Conservation (phyloP, 2,113 vertebrate species). For the Glaucomys volans region DNA sequence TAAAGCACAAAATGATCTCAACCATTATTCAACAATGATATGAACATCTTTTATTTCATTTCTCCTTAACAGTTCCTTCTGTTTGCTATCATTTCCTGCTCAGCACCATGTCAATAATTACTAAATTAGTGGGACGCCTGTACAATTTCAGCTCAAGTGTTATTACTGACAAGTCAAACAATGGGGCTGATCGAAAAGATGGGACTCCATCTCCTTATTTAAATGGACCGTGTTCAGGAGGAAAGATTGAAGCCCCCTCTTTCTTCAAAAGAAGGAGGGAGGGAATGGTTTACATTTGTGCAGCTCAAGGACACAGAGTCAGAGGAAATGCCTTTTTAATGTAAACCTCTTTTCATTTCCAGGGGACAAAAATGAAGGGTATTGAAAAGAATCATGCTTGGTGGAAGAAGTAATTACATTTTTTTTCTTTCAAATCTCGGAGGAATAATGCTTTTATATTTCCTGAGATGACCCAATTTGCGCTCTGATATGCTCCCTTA, state of each 20-base stretch:
- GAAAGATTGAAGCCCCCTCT: slow-evolving; percentile 87
- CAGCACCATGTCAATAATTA: slow-evolving; percentile 95
- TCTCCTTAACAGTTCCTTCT: slow-evolving; percentile 90
- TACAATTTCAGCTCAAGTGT: slow-evolving; percentile 93
- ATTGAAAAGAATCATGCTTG: slow-evolving; percentile 89
- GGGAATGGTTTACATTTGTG: slow-evolving; percentile 88
- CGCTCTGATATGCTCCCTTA: slow-evolving; percentile 82
- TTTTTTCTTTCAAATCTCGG: slow-evolving; percentile 85
- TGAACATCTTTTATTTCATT: slow-evolving; percentile 91
- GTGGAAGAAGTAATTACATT: slow-evolving; percentile 89
- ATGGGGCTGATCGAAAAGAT: slow-evolving; percentile 90
- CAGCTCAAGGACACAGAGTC: slow-evolving; percentile 89
- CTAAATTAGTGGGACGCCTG: slow-evolving; percentile 95
- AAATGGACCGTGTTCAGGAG: slow-evolving; percentile 90
- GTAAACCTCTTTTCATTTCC: slow-evolving; percentile 90
- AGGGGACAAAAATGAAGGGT: slow-evolving; percentile 89
- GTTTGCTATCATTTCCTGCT: slow-evolving; percentile 94
- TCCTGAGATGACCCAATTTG: slow-evolving; percentile 85
- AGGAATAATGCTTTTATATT: slow-evolving; percentile 87
- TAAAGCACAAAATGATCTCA: slow-evolving; percentile 88
- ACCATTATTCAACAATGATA: slow-evolving; percentile 89
- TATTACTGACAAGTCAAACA: slow-evolving; percentile 96
- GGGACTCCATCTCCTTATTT: slow-evolving; percentile 94
- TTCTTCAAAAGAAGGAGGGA: slow-evolving; percentile 88
- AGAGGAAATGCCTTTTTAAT: slow-evolving; percentile 89